Evolutionary conservation across 2,113 vertebrate species (phyloP).

Genomic region (Misgurnus anguillicaudatus): DNA sequence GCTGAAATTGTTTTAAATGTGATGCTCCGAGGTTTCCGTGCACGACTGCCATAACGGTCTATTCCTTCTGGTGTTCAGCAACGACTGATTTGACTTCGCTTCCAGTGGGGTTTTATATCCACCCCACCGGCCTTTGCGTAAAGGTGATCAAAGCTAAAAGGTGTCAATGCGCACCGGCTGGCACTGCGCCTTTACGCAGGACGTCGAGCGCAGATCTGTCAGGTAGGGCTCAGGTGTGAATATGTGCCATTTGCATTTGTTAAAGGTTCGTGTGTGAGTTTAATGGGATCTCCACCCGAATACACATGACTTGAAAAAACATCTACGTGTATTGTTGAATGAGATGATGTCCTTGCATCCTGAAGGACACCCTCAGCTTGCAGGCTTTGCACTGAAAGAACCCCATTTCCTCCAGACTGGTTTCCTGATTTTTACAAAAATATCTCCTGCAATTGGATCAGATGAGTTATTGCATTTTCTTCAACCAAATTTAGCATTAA

Average conservation of each 20-base stretch:
- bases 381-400: neutral
- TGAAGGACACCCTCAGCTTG: conserved; percentile 31
- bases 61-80: conserved; percentile 16
- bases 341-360: conserved; percentile 27
- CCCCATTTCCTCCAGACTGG: neutral
- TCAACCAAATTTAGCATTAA: too few species aligned
- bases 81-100: conserved; percentile 42
- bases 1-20: conserved; percentile 63
- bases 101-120: conserved; percentile 60
- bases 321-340: conserved; percentile 67
- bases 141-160: conserved; percentile 70
- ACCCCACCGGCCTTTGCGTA: neutral
- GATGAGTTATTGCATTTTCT: too few species aligned
- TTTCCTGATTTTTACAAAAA: neutral
- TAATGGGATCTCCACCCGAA: conserved; percentile 73
- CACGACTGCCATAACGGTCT: conserved; percentile 65
- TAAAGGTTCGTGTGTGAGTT: conserved; percentile 54
- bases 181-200: conserved; percentile 57
- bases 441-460: too few species aligned
- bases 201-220: conserved; percentile 58
- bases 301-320: conserved; percentile 77
- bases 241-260: conserved; percentile 54
- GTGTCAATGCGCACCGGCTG: conserved; percentile 70
- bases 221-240: conserved; percentile 71
- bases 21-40: conserved; percentile 62